Conservation (phyloP, 2,113 vertebrate genomes). For the Podarcis muralis region DNA sequence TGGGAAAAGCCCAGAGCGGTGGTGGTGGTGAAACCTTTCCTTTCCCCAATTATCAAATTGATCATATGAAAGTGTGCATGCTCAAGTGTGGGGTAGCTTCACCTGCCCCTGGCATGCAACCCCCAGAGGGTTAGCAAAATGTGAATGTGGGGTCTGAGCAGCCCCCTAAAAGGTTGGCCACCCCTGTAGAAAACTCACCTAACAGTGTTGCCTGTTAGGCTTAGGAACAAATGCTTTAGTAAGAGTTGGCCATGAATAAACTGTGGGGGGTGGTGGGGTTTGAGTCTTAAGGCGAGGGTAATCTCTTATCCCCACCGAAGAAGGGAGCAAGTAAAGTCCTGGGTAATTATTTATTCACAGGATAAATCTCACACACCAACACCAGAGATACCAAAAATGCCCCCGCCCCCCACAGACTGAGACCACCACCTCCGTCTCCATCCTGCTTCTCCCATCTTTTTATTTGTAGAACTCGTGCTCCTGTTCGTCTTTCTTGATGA, state of each 20-base stretch:
- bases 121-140: too few species aligned
- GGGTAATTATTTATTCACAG: neutral
- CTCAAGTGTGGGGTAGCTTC: too few species aligned
- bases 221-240: neutral
- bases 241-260: neutral
- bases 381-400: neutral
- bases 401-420: neutral
- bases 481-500: constrained; percentile 95
- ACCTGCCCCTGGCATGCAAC: too few species aligned
- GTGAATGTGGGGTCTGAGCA: neutral
- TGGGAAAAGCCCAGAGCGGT: too few species aligned
- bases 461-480: constrained; percentile 97
- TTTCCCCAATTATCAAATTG: too few species aligned
- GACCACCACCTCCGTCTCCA: neutral
- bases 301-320: neutral
- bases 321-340: neutral
- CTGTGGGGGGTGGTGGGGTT: too few species aligned
- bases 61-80: too few species aligned
- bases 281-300: too few species aligned
- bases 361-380: neutral
- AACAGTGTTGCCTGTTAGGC: neutral
- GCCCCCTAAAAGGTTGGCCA: neutral
- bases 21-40: too few species aligned
- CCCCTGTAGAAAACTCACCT: neutral
- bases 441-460: constrained; percentile 53